Evolutionary conservation across 2,888 invertebrate genomes (phyloP).

Genomic region (Drosophila anomalipes): DNA sequence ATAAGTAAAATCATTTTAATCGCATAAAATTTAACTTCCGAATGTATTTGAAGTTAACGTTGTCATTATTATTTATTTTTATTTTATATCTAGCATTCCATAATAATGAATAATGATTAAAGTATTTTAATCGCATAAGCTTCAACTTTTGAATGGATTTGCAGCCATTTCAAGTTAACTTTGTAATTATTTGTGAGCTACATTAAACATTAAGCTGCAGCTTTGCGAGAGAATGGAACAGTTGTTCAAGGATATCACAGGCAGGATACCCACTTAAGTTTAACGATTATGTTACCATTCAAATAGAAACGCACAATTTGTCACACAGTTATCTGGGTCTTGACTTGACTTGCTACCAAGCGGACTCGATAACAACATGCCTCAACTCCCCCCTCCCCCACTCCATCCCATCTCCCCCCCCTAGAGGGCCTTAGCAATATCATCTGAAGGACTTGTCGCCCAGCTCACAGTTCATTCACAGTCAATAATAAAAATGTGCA

Average conservation of each 20-base stretch:
- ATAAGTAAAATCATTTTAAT: background rate
- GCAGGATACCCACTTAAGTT: slow-evolving; percentile 47
- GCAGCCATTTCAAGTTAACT: background rate
- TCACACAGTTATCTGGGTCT: slow-evolving; percentile 26
- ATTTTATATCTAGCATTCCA: background rate
- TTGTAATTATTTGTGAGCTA: background rate
- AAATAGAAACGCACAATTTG: slow-evolving; percentile 52
- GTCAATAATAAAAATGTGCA: slow-evolving; percentile 52
- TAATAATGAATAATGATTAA: background rate
- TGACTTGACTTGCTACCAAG: slow-evolving; percentile 2
- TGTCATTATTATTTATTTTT: background rate
- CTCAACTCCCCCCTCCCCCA: background rate
- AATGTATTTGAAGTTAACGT: background rate
- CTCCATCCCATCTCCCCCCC: background rate
- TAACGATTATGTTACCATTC: slow-evolving; percentile 59
- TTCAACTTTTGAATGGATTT: background rate
- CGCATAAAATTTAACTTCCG: background rate
- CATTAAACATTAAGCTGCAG: slow-evolving; percentile 24
- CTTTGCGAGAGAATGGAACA: slow-evolving; percentile 16
- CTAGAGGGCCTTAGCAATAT: slow-evolving; percentile 17
- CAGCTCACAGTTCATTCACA: slow-evolving; percentile 50
- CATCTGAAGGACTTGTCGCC: slow-evolving; percentile 22
- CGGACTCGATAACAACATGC: background rate
- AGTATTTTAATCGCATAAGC: background rate
- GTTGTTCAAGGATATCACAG: slow-evolving; percentile 22